Base-by-base conservation (phyloP, 1,140 invertebrate species). In the Riptortus pedestris region DNA sequence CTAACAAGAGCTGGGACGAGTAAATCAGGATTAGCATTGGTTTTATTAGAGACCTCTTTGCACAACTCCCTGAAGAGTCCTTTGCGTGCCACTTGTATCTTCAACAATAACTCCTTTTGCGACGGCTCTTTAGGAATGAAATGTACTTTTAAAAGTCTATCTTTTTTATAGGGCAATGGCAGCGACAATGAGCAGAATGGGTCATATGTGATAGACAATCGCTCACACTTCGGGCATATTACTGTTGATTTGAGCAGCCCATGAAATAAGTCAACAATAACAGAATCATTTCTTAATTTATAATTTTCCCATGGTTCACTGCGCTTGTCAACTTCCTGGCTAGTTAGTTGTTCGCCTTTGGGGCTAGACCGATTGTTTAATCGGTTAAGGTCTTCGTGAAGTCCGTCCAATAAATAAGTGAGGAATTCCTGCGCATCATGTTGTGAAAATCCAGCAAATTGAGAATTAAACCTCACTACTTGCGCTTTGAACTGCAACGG, bases 351-450 rank as follows among this genome's bases (percentile, higher is more conserved):
- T 85, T 86, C 74, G 91, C 88, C 69, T 86, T 85, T 27, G 72
- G 88, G 84, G 16, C 83, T 81, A 72, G 89, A 87, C 5, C 85
- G 82, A 70, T 83, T 83, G 33, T 77, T 77, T 55, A 87, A 85
- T n/a, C 88, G 78, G 75, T 93, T 93, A 47, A 93, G 79, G 77
- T 93, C 90, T 78, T 94, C 91, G 74, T 94, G 91, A 64, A 94
- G 79, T 24, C 90, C 85, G 77, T 94, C 90, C 66, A 94, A 75
- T 48, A 94, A 76, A 81, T 91, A 93, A 29, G 89, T 89, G 4
- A 94, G 79, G 63, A 94, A 75, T 77, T 94, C 91, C 75, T 90
- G 89, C 22, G 90, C 87, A 77, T 94, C 91, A 74, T 94, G 91
- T 75, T 93, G 91, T 24, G 90, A 88, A 68, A 89, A 90, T 66